Conservation (phyloP, 2,797 vertebrate species). For the Tadarida brasiliensis region DNA sequence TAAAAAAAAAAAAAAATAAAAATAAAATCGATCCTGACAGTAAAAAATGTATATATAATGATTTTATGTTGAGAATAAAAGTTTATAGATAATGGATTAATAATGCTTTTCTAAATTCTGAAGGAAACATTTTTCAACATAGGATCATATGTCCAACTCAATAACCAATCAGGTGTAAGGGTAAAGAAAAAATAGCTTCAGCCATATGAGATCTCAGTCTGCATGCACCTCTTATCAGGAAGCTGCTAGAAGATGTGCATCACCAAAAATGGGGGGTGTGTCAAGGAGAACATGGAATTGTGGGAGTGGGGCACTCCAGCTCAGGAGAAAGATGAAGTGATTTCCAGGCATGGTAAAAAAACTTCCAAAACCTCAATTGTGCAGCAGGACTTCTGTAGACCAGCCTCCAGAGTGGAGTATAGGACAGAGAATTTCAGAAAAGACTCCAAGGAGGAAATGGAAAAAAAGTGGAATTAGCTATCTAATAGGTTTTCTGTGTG, state of each 20-base stretch:
- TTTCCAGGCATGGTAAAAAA: background rate
- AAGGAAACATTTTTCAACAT: background rate
- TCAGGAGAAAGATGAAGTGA: background rate
- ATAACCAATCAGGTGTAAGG: background rate
- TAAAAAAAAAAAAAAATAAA: no score
- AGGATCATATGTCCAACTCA: background rate
- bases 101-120: background rate
- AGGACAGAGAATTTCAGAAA: background rate
- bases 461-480: background rate
- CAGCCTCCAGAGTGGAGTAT: background rate
- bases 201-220: background rate
- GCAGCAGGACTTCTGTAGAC: background rate
- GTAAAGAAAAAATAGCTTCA: background rate
- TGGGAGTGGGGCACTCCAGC: background rate
- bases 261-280: background rate
- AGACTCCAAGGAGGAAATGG: background rate
- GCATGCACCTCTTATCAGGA: background rate
- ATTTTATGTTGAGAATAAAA: background rate
- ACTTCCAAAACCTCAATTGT: background rate
- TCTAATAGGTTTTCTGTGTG: background rate
- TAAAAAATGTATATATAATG: background rate
- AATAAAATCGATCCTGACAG: background rate
- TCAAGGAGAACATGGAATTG: background rate
- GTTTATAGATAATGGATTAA: background rate
- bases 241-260: background rate